These are phyloP conservation scores for Pteropus rufus DNA, from an alignment of 2,797 vertebrate species.

Conservation along the genomic window DNA sequence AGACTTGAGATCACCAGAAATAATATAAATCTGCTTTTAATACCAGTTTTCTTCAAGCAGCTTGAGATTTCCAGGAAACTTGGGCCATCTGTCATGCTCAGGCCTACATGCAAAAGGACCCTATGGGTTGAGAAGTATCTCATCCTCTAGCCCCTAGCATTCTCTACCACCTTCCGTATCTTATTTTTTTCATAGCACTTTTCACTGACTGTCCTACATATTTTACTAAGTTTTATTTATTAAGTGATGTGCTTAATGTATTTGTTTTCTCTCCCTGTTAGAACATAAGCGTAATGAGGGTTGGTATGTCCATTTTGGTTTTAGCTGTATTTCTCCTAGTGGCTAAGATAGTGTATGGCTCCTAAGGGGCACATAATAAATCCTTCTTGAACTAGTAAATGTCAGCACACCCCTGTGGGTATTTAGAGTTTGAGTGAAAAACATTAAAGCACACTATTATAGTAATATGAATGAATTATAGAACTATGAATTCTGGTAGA, in stretches of 20 bases:
- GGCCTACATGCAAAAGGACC: neutral
- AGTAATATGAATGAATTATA: neutral
- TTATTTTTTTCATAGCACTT: neutral
- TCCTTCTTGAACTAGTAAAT: neutral
- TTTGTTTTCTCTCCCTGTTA: neutral
- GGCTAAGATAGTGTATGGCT: neutral
- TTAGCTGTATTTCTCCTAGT: neutral
- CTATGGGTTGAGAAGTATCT: rapidly evolving
- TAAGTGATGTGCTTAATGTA: neutral
- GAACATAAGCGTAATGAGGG: neutral
- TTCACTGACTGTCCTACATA: neutral
- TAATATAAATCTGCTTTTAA: neutral
- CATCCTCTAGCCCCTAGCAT: neutral
- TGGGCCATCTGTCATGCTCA: neutral
- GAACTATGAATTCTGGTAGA: neutral
- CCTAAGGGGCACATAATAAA: neutral
- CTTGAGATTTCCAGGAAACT: no score
- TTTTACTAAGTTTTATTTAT: neutral
- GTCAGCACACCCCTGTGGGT: neutral
- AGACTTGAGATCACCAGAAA: neutral
- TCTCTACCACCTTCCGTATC: neutral
- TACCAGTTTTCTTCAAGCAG: neutral
- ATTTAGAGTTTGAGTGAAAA: neutral
- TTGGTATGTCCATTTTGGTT: neutral
- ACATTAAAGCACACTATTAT: neutral